Evolutionary conservation across 2,888 invertebrate species (phyloP).

Genomic region (Drosophila aldrichi): DNA sequence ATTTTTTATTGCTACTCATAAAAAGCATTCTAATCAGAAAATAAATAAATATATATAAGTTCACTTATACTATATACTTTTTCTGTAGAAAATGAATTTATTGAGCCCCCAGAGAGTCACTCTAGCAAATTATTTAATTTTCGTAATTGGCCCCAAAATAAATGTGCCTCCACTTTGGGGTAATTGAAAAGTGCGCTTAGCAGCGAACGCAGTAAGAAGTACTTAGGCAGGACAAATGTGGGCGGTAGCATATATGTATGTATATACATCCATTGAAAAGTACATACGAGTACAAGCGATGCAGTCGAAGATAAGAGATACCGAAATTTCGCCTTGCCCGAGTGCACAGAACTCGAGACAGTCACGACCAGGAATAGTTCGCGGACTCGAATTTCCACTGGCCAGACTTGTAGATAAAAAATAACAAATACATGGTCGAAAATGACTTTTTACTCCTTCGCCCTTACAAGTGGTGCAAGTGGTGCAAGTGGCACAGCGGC

Average conservation of each 20-base stretch:
- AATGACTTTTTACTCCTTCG: constrained; percentile 18
- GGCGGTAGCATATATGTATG: constrained; percentile 29
- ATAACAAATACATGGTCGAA: constrained; percentile 19
- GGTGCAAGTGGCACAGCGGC: background rate
- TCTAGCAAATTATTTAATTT: constrained; percentile 58
- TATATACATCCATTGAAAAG: constrained; percentile 41
- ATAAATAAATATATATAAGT: background rate
- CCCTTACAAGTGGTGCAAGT: background rate
- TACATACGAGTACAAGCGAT: constrained; percentile 37
- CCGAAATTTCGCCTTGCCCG: constrained; percentile 26
- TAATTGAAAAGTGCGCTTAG: constrained; percentile 65
- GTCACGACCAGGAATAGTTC: constrained; percentile 8
- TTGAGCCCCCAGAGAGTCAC: constrained; percentile 27
- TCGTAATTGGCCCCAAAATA: constrained; percentile 53
- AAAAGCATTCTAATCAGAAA: constrained; percentile 9
- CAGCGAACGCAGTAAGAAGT: constrained; percentile 41
- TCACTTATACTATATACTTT: background rate
- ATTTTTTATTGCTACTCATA: background rate
- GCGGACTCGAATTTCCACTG: constrained; percentile 10
- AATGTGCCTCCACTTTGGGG: constrained; percentile 48
- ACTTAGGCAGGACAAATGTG: constrained; percentile 37
- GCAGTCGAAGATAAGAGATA: constrained; percentile 51
- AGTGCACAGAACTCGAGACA: constrained; percentile 24
- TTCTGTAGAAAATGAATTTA: constrained; percentile 9
- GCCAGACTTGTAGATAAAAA: constrained; percentile 28